Evolutionary conservation across 1,140 invertebrate species (phyloP).

Genomic region (Platyura marginata): DNA sequence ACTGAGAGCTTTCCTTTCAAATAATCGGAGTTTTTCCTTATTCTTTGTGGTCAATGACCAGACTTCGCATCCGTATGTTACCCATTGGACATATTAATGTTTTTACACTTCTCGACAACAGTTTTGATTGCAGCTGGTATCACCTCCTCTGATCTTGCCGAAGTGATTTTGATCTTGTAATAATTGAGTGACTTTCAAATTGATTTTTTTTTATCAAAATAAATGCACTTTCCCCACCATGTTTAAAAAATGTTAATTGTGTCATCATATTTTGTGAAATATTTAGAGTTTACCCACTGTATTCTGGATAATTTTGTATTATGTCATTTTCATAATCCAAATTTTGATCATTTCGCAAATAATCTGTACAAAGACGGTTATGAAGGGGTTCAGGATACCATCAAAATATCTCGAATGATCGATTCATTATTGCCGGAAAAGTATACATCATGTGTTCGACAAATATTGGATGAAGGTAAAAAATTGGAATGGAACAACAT

Average conservation of each 20-base stretch:
- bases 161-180: neutral
- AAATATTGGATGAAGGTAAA: conserved; percentile 17
- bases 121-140: neutral
- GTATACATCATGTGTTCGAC: conserved; percentile 19
- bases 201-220: neutral
- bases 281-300: conserved; percentile 16
- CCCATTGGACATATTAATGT: too few relatives aligned
- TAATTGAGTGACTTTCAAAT: neutral
- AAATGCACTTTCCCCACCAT: neutral
- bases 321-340: conserved; percentile 25
- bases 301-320: conserved; percentile 21
- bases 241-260: neutral
- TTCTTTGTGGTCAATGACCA: too few relatives aligned
- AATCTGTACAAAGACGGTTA: neutral
- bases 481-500: neutral
- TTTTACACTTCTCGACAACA: too few relatives aligned
- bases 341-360: conserved; percentile 4
- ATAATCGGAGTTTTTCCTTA: too few relatives aligned
- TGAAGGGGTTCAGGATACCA: neutral
- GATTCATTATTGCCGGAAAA: conserved; percentile 9
- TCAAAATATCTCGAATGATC: neutral
- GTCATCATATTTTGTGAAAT: too few relatives aligned
- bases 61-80: too few relatives aligned
- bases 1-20: too few relatives aligned
- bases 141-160: neutral